A percentile compares a stretch with the other conserved stretches of the same genome.
Conservation (phyloP, 2,797 vertebrate species). For the Phrynocephalus forsythii region DNA sequence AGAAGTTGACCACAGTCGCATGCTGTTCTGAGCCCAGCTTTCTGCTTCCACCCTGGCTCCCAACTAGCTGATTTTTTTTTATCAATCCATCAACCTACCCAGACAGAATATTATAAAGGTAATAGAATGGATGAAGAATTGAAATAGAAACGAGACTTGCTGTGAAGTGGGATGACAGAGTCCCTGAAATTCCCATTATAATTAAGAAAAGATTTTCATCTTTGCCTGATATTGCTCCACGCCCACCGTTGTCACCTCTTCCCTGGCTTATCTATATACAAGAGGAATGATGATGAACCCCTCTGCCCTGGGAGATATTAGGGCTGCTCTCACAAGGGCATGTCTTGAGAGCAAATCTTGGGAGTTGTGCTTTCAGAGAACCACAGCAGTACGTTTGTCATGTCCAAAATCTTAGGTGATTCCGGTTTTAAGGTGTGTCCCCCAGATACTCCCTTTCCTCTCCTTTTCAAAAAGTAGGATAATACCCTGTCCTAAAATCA, state of each 20-base stretch:
- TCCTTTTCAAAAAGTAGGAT: background rate
- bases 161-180: conserved; percentile 67
- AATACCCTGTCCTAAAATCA: background rate
- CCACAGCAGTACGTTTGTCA: background rate
- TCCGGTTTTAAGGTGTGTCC: background rate
- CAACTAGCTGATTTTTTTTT: conserved; percentile 52
- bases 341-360: background rate
- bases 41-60: background rate
- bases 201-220: conserved; percentile 64
- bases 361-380: no score
- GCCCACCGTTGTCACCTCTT: background rate
- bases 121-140: conserved; percentile 71
- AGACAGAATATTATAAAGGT: conserved; percentile 73
- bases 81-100: conserved; percentile 71
- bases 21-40: conserved; percentile 28
- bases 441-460: background rate
- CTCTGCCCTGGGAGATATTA: background rate
- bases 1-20: conserved; percentile 36
- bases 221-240: conserved; percentile 31
- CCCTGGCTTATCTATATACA: background rate
- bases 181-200: conserved; percentile 66
- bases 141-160: conserved; percentile 78
- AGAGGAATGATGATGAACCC: background rate
- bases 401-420: background rate
- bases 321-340: background rate